These are phyloP conservation scores for Globodera ellingtonae DNA, from an alignment of 1,140 invertebrate species.

Conservation along the genomic window DNA sequence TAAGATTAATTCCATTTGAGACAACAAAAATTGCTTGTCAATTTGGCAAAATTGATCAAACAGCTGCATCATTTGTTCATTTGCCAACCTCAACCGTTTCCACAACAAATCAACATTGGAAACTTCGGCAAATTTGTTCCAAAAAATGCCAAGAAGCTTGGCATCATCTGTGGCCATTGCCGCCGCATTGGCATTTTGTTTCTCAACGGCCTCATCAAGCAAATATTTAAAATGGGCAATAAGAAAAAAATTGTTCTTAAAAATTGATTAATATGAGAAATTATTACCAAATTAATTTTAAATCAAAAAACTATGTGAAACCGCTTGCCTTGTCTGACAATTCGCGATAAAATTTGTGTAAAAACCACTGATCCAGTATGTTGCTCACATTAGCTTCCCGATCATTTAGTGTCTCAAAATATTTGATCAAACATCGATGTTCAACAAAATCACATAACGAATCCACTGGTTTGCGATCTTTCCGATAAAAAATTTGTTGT, in stretches of 20 bases:
- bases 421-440: neutral
- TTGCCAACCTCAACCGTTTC: neutral
- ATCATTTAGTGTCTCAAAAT: neutral
- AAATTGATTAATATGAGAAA: neutral
- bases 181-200: neutral
- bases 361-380: neutral
- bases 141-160: neutral
- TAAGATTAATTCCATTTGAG: neutral
- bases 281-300: neutral
- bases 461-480: neutral
- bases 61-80: neutral
- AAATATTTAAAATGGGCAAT: neutral
- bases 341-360: neutral
- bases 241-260: neutral
- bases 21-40: neutral
- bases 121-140: neutral
- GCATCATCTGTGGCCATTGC: neutral
- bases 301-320: neutral
- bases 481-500: neutral
- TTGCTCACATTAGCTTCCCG: neutral
- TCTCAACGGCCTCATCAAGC: neutral
- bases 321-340: neutral
- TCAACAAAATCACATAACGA: neutral
- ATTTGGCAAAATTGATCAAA: neutral
- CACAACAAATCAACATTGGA: neutral